Conservation (phyloP, 2,888 invertebrate genomes). For the Campaea margaritaria region DNA sequence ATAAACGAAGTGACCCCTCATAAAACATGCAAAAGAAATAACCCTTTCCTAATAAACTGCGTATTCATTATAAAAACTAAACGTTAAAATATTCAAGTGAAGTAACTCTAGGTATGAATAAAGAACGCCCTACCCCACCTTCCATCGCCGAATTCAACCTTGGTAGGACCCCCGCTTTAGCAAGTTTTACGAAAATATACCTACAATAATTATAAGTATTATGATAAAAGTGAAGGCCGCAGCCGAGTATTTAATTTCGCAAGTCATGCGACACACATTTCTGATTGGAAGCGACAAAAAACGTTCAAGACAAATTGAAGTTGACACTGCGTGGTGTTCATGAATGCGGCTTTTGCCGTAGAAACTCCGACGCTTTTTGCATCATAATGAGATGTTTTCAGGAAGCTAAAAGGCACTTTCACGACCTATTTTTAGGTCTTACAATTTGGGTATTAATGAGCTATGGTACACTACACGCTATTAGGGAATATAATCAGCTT, state of each 20-base stretch:
- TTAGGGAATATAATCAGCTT: constrained; percentile 10
- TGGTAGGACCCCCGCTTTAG: constrained; percentile 31
- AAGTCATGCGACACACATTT: constrained; percentile 27
- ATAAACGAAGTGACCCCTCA: constrained; percentile 1
- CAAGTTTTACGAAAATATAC: constrained; percentile 34
- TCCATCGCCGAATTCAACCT: constrained; percentile 43
- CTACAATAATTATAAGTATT: too few relatives aligned
- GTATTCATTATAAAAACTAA: constrained; percentile 38
- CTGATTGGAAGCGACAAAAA: constrained; percentile 8
- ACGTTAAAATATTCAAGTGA: constrained; percentile 47
- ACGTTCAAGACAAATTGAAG: constrained; percentile 8
- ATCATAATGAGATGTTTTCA: constrained; percentile 47
- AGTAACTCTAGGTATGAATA: constrained; percentile 50
- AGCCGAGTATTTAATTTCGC: constrained; percentile 28
- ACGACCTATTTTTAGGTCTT: constrained; percentile 26
- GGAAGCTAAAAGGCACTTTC: constrained; percentile 28
- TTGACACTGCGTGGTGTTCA: constrained; percentile 7
- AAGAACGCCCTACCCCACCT: constrained; percentile 47
- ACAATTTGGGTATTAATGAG: constrained; percentile 36
- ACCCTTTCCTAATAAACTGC: constrained; percentile 30
- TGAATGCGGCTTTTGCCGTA: constrained; percentile 31
- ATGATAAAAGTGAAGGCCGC: constrained; percentile 27
- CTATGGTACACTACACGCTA: constrained; percentile 1
- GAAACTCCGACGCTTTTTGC: constrained; percentile 36
- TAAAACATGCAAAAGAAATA: constrained; percentile 29